Evolutionary conservation across 2,113 vertebrate genomes (phyloP).

Genomic region (Nesospiza acunhae): DNA sequence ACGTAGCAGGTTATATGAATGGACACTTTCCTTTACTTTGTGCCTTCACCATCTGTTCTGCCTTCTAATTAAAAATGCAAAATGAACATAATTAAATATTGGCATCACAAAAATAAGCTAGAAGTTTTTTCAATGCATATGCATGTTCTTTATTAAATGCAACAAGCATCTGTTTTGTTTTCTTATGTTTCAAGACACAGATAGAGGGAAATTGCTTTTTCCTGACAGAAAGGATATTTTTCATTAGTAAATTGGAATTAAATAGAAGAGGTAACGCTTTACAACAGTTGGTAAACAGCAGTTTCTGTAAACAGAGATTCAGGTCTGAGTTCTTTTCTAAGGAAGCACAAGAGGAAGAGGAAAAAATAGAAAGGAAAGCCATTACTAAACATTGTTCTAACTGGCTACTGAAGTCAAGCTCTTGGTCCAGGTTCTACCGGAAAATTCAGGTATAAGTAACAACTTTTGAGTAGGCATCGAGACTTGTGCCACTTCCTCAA

Average conservation of each 20-base stretch:
- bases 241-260: constrained; percentile 57
- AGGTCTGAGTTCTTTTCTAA: neutral
- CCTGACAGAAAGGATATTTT: constrained; percentile 64
- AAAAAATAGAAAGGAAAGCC: neutral
- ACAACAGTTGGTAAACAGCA: constrained; percentile 2
- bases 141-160: constrained; percentile 68
- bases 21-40: constrained; percentile 48
- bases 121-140: constrained; percentile 66
- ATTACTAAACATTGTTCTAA: neutral
- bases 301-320: constrained; percentile 20
- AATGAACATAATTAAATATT: constrained; percentile 74
- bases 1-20: constrained; percentile 40
- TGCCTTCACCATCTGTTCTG: constrained; percentile 66
- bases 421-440: neutral
- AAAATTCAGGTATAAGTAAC: neutral
- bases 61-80: constrained; percentile 73
- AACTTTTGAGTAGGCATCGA: neutral
- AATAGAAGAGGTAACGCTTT: constrained; percentile 25
- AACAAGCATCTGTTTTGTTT: constrained; percentile 73
- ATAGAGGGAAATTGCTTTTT: constrained; percentile 61
- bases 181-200: constrained; percentile 66
- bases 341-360: neutral
- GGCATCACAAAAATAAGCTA: constrained; percentile 69
- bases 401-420: neutral
- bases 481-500: neutral